Base-by-base conservation (phyloP, 2,888 invertebrate species). In the Drosophila diplacantha region DNA sequence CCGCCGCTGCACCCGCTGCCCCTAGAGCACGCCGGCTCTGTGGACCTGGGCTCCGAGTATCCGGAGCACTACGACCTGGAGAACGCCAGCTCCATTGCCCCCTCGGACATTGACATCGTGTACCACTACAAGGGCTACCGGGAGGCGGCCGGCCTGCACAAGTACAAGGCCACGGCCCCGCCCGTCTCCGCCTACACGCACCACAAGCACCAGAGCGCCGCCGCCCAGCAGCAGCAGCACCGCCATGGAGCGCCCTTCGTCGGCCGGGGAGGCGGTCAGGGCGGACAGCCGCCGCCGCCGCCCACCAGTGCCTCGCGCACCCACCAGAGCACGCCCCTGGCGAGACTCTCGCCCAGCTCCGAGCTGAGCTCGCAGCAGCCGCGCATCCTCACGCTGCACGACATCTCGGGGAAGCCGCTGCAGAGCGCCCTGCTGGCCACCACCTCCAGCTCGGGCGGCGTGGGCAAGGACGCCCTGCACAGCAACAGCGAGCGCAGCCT, bases 21-120 rank as follows among this genome's bases (percentile, higher is more conserved):
- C 52, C 94, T 95, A 63, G 94, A 94, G 78, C 92, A 92, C 26
- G 91, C 91, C 41, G 92, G 92, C 22, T 92, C 93, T 46, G 92
- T 93, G 52, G 95, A 95, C 82, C 90, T 96, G 76, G 92, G 92
- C 83, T 93, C 93, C 9, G 95, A 95, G 85, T 90, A 93, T 67
- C 96, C 96, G 0, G 97, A 97, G 86, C 96, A 97, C 86, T 98
- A 98, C 85, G 98, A 98, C 87, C 90, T 98, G 67, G 98, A 98
- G 89, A 98, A 98, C 88, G 97, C 98, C 2, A 97, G 97, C 87
- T 97, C 97, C 0, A 98, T 98, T 74, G 98, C 98, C 1, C 98
- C 98, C 0, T 97, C 97, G 3, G 98, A 98, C 86, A 97, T 97
- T 72, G 98, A 98, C 85, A 96, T 98, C 69, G 96, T 97, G 12